Evolutionary conservation across 2,888 invertebrate species (phyloP).

Genomic region (Leptopterna dolabrata): DNA sequence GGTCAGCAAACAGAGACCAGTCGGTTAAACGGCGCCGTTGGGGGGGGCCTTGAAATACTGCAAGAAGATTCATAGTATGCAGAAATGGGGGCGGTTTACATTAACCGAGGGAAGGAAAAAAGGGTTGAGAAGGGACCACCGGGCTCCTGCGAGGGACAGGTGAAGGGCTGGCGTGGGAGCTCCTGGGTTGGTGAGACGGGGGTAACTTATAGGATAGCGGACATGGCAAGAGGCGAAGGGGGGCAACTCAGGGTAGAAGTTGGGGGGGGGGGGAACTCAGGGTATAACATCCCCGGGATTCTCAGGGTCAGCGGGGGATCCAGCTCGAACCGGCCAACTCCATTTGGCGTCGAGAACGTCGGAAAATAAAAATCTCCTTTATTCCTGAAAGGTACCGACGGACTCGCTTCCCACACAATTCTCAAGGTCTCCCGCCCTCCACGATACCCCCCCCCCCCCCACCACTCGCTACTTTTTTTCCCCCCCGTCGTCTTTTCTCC

Average conservation of each 20-base stretch:
- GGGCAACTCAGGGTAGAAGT: neutral
- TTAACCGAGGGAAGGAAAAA: neutral
- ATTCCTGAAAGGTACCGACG: neutral
- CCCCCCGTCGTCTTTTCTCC: neutral
- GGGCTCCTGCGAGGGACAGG: neutral
- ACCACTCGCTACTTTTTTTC: neutral
- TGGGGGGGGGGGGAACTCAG: neutral
- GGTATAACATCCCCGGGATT: neutral
- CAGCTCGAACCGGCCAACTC: neutral
- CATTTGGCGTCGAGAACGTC: neutral
- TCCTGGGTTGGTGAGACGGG: neutral
- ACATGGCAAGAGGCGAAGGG: neutral
- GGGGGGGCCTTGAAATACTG: constrained; percentile 14
- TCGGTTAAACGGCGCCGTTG: too few species aligned
- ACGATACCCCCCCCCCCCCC: neutral
- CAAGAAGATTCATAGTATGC: constrained; percentile 4
- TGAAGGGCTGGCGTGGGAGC: neutral
- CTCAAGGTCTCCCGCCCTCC: neutral
- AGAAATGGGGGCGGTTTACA: neutral
- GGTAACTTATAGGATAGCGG: neutral
- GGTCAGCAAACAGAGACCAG: too few species aligned
- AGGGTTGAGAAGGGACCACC: neutral
- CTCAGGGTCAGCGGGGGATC: neutral
- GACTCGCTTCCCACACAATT: neutral
- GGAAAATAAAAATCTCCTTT: constrained; percentile 11